These are phyloP conservation scores for Conus canariensis DNA, from an alignment of 2,888 invertebrate genomes.

Conservation along the genomic window DNA sequence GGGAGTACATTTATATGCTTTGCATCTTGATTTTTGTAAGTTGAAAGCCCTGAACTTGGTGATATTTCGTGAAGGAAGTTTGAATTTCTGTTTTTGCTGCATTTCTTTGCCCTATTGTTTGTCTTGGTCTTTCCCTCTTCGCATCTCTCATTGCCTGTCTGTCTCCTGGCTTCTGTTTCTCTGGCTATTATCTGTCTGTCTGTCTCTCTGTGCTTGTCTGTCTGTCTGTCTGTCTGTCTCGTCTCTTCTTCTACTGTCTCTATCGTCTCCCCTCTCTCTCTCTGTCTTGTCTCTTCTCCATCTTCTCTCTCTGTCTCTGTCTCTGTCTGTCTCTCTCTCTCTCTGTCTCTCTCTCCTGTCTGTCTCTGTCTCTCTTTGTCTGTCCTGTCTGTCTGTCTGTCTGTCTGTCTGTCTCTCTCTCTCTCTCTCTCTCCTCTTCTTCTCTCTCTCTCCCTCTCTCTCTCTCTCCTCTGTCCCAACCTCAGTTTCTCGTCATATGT, in stretches of 20 bases:
- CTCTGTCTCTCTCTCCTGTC: background rate
- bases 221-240: background rate
- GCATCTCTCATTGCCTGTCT: background rate
- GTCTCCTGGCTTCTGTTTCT: background rate
- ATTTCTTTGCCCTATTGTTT: background rate
- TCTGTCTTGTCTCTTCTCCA: no score
- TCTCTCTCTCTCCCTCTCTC: no score
- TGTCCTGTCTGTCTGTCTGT: no score
- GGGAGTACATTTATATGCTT: no score
- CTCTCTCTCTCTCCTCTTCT: no score
- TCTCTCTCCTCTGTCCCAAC: no score
- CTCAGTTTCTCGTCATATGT: no score
- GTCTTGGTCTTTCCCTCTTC: background rate
- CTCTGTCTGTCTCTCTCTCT: background rate
- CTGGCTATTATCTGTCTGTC: background rate
- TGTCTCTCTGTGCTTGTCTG: background rate
- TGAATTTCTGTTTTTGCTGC: no score
- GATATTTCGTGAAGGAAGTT: no score
- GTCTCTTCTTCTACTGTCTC: background rate
- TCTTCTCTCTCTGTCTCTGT: background rate
- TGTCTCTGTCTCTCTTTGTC: background rate
- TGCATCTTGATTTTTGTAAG: no score
- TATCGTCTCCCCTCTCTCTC: background rate
- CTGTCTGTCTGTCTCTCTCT: no score
- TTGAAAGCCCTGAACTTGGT: no score